These are phyloP conservation scores for Lycocerus yunnanus DNA, from an alignment of 2,888 invertebrate genomes.

Conservation along the genomic window DNA sequence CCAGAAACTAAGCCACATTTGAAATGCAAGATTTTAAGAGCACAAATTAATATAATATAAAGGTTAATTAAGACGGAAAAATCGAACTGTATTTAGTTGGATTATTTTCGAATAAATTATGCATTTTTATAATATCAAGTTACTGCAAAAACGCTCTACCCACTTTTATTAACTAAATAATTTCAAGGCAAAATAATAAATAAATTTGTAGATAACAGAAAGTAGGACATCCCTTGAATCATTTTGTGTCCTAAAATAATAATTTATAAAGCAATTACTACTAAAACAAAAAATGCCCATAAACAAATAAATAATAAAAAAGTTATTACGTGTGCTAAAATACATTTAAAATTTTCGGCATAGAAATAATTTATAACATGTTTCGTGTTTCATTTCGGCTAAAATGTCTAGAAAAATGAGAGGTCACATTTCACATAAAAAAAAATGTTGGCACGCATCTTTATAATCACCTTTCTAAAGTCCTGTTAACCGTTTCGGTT, in stretches of 20 bases:
- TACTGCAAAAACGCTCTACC: not conserved
- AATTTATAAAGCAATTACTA: not conserved
- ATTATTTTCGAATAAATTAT: not conserved
- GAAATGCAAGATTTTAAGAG: not conserved
- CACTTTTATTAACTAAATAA: not conserved
- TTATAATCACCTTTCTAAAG: not conserved
- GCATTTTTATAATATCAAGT: not conserved
- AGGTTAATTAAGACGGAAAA: not conserved
- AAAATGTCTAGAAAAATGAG: constrained; percentile 4
- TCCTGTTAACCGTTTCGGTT: constrained; percentile 1
- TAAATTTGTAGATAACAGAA: not conserved
- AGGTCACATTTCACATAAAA: not conserved
- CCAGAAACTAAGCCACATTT: not conserved
- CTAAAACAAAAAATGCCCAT: not conserved
- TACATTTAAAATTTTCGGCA: constrained; percentile 2
- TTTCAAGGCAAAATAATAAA: not conserved
- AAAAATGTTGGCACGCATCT: constrained; percentile 3
- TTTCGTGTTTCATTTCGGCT: constrained; percentile 2
- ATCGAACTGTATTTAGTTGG: not conserved
- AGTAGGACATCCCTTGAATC: not conserved
- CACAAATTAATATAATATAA: not conserved
- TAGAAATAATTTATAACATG: constrained; percentile 1
- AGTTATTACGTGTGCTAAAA: constrained; percentile 2
- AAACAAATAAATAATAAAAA: not conserved
- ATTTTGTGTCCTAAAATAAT: not conserved